These are phyloP conservation scores for Verasper variegatus DNA, from an alignment of 2,113 vertebrate species.

Conservation along the genomic window DNA sequence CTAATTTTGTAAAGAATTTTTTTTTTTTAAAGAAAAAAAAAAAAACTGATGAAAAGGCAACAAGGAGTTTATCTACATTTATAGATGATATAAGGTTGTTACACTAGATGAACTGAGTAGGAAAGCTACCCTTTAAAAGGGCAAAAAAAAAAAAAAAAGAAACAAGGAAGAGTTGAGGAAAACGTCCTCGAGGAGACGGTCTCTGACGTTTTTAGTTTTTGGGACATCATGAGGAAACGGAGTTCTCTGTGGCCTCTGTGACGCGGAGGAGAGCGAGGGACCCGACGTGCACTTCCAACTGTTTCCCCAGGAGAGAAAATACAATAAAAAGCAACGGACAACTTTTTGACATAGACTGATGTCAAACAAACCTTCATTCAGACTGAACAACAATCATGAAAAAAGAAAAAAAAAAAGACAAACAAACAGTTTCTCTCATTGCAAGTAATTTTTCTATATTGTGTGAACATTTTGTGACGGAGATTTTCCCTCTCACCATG, in stretches of 20 bases:
- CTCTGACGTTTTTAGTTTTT: conserved; percentile 22
- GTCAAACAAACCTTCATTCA: conserved; percentile 55
- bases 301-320: conserved; percentile 60
- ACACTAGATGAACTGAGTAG: conserved; percentile 73
- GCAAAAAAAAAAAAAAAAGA: conserved; percentile 47
- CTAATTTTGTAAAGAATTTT: conserved; percentile 82
- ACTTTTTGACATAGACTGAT: conserved; percentile 66
- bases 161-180: conserved; percentile 36
- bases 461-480: conserved; percentile 81
- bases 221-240: conserved; percentile 62
- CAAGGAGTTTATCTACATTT: conserved; percentile 80
- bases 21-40: conserved; percentile 72
- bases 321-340: conserved; percentile 57
- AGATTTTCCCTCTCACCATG: conserved; percentile 72
- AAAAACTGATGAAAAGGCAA: conserved; percentile 69
- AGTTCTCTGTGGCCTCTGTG: conserved; percentile 43
- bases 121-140: conserved; percentile 87
- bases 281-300: conserved; percentile 41
- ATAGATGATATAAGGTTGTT: conserved; percentile 78
- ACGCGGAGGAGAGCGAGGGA: conserved; percentile 38
- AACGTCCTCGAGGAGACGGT: conserved; percentile 20
- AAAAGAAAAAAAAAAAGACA: background rate
- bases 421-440: conserved; percentile 36
- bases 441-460: conserved; percentile 71
- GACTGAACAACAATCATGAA: conserved; percentile 54